Evolutionary conservation across 2,888 invertebrate species (phyloP).

Genomic region (Malachius bipustulatus): DNA sequence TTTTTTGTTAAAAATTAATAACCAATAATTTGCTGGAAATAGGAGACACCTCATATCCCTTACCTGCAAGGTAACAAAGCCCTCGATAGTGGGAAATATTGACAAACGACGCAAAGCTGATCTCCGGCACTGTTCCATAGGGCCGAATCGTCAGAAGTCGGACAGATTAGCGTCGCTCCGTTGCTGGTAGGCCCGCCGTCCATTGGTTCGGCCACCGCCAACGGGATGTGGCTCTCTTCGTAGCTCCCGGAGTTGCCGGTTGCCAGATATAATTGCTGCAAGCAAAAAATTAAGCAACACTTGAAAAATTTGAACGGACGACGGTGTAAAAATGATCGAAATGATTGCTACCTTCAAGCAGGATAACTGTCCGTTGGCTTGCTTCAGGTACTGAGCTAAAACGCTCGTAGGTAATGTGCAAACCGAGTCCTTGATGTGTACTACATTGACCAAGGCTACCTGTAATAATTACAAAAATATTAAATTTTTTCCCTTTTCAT

Average conservation of each 20-base stretch:
- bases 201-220: slow-evolving; percentile 45
- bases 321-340: slow-evolving; percentile 4
- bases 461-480: slow-evolving; percentile 36
- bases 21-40: neutral
- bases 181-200: slow-evolving; percentile 34
- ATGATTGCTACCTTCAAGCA: slow-evolving; percentile 58
- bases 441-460: slow-evolving; percentile 71
- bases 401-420: slow-evolving; percentile 71
- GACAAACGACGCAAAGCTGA: slow-evolving; percentile 72
- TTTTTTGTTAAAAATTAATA: slow-evolving; percentile 3
- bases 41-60: slow-evolving; percentile 5
- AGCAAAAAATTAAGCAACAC: slow-evolving; percentile 6
- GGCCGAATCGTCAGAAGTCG: slow-evolving; percentile 36
- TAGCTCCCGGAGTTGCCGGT: slow-evolving; percentile 52
- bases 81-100: slow-evolving; percentile 61
- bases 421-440: slow-evolving; percentile 71
- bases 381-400: slow-evolving; percentile 75
- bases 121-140: slow-evolving; percentile 46
- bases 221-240: slow-evolving; percentile 39
- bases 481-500: too few relatives aligned
- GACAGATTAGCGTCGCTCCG: slow-evolving; percentile 32
- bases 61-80: slow-evolving; percentile 66
- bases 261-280: slow-evolving; percentile 64
- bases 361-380: slow-evolving; percentile 69
- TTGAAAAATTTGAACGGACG: neutral